phyloP scores from a whole-genome alignment of 2,113 vertebrate species.

The Strigops habroptila region DNA sequence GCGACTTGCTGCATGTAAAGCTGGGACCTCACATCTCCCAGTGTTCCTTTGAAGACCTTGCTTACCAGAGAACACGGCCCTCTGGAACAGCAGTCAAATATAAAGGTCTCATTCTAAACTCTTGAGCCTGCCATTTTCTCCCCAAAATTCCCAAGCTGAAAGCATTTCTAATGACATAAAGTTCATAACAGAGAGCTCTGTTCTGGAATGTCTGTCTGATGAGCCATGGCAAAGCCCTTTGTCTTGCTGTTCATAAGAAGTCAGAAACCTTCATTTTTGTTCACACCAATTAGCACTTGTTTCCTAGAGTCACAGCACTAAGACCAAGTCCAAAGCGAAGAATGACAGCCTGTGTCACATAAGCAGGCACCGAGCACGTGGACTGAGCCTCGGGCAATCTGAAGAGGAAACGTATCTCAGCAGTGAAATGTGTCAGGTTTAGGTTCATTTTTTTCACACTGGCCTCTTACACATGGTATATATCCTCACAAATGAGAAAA shows the following conservation, averaged over 20 bases:
- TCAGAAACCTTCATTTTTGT: not conserved
- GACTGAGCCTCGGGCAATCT: not conserved
- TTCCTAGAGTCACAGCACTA: not conserved
- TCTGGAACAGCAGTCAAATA: not conserved
- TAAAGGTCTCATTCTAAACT: conserved; percentile 1
- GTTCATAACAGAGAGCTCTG: not conserved
- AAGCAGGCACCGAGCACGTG: fast-evolving
- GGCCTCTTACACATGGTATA: not conserved
- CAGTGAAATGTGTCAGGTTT: not conserved
- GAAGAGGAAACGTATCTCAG: fast-evolving
- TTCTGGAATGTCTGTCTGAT: not conserved
- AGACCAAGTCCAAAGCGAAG: not conserved
- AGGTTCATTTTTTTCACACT: not conserved
- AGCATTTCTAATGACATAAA: not conserved
- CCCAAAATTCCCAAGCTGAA: not conserved
- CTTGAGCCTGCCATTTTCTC: not conserved
- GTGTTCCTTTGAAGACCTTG: not conserved
- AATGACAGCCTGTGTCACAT: not conserved
- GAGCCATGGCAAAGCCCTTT: not conserved
- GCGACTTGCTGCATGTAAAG: not conserved
- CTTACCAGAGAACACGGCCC: not conserved
- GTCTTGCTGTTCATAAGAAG: not conserved
- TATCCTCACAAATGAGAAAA: not conserved
- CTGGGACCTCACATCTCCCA: not conserved
- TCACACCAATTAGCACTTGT: not conserved